These are phyloP conservation scores for Heloderma charlesbogerti DNA, from an alignment of 2,113 vertebrate species.

Conservation along the genomic window DNA sequence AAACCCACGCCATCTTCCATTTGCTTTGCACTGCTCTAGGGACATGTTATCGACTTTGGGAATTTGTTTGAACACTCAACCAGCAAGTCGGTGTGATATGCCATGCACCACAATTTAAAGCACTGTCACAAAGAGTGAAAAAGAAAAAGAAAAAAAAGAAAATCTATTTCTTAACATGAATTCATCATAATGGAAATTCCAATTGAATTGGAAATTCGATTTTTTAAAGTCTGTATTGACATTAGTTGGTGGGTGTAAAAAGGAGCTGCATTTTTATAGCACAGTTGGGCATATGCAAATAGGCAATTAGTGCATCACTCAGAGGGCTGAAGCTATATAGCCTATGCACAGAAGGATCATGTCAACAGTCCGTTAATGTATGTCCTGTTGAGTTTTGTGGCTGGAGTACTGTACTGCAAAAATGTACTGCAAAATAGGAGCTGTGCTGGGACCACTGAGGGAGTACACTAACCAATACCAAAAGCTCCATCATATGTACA, in stretches of 20 bases:
- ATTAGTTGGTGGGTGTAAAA: constrained; percentile 47
- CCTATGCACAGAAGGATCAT: constrained; percentile 4
- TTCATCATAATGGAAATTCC: constrained; percentile 35
- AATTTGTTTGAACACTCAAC: constrained; percentile 43
- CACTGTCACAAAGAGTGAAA: constrained; percentile 25
- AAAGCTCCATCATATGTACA: background rate
- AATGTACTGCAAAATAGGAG: constrained; percentile 23
- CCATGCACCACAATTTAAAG: constrained; percentile 32
- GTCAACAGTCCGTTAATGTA: constrained; percentile 48
- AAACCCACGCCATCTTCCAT: constrained; percentile 30
- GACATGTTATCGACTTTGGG: rapidly evolving
- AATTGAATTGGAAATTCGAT: constrained; percentile 20
- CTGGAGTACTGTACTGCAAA: constrained; percentile 14
- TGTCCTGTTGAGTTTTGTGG: constrained; percentile 20
- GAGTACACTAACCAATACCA: constrained; percentile 30
- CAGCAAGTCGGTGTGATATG: constrained; percentile 18
- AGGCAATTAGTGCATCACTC: constrained; percentile 28
- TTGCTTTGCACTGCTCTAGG: constrained; percentile 14
- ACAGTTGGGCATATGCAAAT: constrained; percentile 33
- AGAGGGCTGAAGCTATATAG: background rate
- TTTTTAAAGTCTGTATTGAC: constrained; percentile 35
- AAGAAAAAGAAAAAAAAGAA: background rate
- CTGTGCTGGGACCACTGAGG: background rate
- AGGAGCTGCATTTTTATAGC: constrained; percentile 6
- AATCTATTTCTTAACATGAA: constrained; percentile 36